These are phyloP conservation scores for Lycodopsis pacificus DNA, from an alignment of 2,797 vertebrate genomes.

Conservation along the genomic window DNA sequence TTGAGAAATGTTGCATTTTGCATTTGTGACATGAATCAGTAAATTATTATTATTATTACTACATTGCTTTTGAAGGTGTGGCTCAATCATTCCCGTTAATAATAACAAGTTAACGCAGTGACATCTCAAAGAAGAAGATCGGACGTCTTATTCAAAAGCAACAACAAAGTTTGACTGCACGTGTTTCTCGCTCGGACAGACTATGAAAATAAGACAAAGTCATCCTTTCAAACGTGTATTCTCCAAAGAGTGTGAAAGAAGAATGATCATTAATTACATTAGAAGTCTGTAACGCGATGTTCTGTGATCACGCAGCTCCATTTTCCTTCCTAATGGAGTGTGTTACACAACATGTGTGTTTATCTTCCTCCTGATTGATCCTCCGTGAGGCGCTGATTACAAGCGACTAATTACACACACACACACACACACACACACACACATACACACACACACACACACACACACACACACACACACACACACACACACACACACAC, in stretches of 20 bases:
- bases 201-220: not conserved
- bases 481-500: no score
- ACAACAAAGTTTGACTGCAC: not conserved
- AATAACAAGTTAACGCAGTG: not conserved
- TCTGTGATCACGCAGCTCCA: conserved; percentile 73
- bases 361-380: conserved; percentile 81
- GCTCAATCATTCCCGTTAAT: not conserved
- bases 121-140: not conserved
- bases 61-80: not conserved
- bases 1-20: not conserved
- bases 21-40: not conserved
- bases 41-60: not conserved
- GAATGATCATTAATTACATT: conserved; percentile 1
- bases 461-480: conserved; percentile 35
- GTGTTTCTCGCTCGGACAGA: not conserved
- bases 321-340: conserved; percentile 83
- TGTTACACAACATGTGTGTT: conserved; percentile 77
- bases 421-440: conserved; percentile 22
- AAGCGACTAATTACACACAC: conserved; percentile 63
- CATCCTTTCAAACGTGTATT: not conserved
- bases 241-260: not conserved
- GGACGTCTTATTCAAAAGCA: not conserved
- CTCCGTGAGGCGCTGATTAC: conserved; percentile 80
- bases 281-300: conserved; percentile 23
- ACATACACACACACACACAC: conserved; percentile 8